Conservation (phyloP, 2,113 vertebrate species). For the Oceanodroma tethys region DNA sequence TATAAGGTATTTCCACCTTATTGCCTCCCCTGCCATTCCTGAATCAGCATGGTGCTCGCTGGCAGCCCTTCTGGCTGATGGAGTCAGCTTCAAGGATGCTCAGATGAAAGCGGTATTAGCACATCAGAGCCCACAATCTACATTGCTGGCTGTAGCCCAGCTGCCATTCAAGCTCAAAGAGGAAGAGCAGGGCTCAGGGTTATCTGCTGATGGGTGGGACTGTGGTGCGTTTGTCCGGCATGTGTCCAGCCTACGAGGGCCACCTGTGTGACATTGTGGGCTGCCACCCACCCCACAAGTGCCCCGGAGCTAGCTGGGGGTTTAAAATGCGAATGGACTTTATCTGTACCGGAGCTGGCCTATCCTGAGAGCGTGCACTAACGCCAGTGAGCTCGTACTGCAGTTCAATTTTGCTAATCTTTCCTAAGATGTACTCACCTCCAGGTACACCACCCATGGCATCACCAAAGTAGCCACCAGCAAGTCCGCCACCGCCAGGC, state of each 20-base stretch:
- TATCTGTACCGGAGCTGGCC: neutral
- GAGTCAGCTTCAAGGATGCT: neutral
- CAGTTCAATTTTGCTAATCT: neutral
- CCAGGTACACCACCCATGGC: slow-evolving; percentile 94
- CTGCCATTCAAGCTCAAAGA: neutral
- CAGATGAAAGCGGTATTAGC: neutral
- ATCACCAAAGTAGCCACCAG: slow-evolving; percentile 92
- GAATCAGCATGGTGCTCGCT: neutral
- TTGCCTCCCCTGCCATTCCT: neutral
- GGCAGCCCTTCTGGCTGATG: neutral
- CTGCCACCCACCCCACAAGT: neutral
- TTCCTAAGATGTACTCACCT: slow-evolving; percentile 77
- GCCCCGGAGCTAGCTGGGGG: neutral
- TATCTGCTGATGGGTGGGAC: neutral
- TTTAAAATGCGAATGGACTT: neutral
- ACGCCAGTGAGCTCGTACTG: rapidly evolving
- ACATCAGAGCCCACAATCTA: neutral
- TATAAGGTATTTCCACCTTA: neutral
- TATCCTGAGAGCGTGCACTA: neutral
- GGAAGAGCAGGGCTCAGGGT: neutral
- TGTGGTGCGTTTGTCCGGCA: neutral
- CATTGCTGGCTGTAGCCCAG: neutral
- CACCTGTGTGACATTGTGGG: neutral
- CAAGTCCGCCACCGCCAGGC: slow-evolving; percentile 89
- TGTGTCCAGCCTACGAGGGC: neutral